Percentiles rank a stretch among this genome's conserved stretches.
Evolutionary conservation across 2,113 vertebrate genomes (phyloP).

Genomic region (Taxidea taxus): DNA sequence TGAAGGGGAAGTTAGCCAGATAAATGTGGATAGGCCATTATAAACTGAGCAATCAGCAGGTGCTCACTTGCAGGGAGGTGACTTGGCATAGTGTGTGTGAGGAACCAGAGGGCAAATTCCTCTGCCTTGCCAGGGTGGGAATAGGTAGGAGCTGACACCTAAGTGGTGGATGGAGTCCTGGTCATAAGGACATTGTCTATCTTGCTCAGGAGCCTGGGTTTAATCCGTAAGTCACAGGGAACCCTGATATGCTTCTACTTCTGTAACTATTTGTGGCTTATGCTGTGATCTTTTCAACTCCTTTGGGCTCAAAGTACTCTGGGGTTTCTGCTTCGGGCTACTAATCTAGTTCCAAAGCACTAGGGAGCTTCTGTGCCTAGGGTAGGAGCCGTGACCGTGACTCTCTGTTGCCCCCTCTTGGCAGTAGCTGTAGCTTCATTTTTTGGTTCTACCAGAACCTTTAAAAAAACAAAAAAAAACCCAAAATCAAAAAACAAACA

Average conservation of each 20-base stretch:
- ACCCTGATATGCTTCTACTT: not conserved
- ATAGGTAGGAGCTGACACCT: not conserved
- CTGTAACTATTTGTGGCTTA: not conserved
- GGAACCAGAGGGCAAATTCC: not conserved
- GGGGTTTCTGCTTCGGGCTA: not conserved
- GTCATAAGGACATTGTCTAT: not conserved
- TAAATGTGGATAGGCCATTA: not conserved
- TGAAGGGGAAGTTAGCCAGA: not conserved
- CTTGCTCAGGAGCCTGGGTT: not conserved
- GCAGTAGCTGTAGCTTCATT: not conserved
- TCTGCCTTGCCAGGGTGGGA: no score
- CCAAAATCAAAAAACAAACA: no score
- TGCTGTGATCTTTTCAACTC: not conserved
- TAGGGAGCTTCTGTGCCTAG: not conserved
- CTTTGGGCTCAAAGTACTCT: not conserved
- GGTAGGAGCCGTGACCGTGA: not conserved
- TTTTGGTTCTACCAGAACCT: not conserved
- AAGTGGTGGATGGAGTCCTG: no score
- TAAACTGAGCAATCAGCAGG: not conserved
- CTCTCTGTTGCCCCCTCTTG: not conserved
- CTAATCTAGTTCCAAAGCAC: not conserved
- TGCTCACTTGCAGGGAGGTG: not conserved
- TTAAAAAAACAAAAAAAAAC: no score
- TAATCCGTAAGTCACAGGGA: not conserved
- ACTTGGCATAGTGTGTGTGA: not conserved